Evolutionary conservation across 2,113 vertebrate genomes (phyloP).

Genomic region (Saccopteryx bilineata): DNA sequence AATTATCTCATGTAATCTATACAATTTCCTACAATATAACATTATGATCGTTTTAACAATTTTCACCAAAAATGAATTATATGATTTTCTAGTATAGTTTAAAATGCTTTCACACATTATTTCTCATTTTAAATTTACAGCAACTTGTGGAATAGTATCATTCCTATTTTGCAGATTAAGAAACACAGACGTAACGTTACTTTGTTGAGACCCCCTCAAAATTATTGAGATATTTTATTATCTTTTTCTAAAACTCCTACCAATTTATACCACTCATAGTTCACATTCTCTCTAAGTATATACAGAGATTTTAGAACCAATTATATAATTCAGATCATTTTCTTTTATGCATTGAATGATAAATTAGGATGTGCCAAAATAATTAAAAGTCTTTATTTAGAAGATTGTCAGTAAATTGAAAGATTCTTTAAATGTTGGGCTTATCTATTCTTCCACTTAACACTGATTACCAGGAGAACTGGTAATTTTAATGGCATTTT

Average conservation of each 20-base stretch:
- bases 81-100: not conserved
- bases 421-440: constrained; percentile 53
- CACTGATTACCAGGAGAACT: constrained; percentile 61
- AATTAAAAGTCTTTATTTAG: constrained; percentile 68
- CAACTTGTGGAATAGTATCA: not conserved
- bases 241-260: not conserved
- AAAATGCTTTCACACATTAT: not conserved
- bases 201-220: not conserved
- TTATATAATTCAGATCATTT: constrained; percentile 23
- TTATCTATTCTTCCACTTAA: constrained; percentile 58
- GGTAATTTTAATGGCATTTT: constrained; percentile 69
- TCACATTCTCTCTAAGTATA: constrained; percentile 1
- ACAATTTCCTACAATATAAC: not conserved
- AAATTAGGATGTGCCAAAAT: constrained; percentile 55
- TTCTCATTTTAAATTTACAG: not conserved
- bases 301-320: not conserved
- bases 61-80: not conserved
- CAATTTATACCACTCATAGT: not conserved
- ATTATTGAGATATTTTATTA: not conserved
- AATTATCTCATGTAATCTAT: not conserved
- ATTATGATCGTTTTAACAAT: not conserved
- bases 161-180: constrained; percentile 12
- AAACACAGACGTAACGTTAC: not conserved
- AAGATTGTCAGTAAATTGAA: constrained; percentile 58
- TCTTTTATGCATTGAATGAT: constrained; percentile 44